Evolutionary conservation across 2,797 vertebrate genomes (phyloP), one percentile per base, ranked within the genome.

Genomic region (Glyptemys insculpta): DNA sequence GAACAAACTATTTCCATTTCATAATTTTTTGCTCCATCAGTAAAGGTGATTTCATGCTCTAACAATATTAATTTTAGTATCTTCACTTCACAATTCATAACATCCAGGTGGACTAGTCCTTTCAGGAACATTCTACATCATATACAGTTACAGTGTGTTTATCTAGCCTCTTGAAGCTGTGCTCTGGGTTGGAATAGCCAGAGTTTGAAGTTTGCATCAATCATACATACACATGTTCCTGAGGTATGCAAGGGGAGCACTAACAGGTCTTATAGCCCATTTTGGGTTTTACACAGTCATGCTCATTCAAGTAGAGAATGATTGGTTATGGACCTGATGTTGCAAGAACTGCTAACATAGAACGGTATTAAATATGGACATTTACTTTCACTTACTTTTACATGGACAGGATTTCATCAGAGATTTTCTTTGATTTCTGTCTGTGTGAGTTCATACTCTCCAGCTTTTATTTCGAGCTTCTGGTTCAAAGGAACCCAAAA

Each of bases 141-240:
- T 95, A 91, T 96, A 87, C 90, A 57, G 23, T 97, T 97, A 95
- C 95, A 88, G 88, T 15, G 82, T 94, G 95, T 96, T 96, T 96
- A 94, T 95, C 97, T 96, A 93, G 79, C 81, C 88, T 94, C 90
- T 94, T 88, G 92, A 96, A 97, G 94, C 85, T 92, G 74, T 25
- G 91, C 87, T 92, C 91, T 90, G 91, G 37, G 87, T 92, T 88
- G 89, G 78, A 97, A 94, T 95, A 81, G 85, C 85, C 91, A 5
- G 27, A 52, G 83, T 95, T 96, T 96, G 59, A 59, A 12, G 53
- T 94, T 95, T 93, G 94, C 96, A 88, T 97, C 96, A 97, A 96
- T 93, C 79, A 91, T 90, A 83, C 56, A 90, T 96, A 97, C 94
- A 95, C 74, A 49, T 95, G 94, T 95, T 97, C 87, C 37, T 86